Conservation (phyloP, 2,888 invertebrate species). For the Microctonus brassicae region DNA sequence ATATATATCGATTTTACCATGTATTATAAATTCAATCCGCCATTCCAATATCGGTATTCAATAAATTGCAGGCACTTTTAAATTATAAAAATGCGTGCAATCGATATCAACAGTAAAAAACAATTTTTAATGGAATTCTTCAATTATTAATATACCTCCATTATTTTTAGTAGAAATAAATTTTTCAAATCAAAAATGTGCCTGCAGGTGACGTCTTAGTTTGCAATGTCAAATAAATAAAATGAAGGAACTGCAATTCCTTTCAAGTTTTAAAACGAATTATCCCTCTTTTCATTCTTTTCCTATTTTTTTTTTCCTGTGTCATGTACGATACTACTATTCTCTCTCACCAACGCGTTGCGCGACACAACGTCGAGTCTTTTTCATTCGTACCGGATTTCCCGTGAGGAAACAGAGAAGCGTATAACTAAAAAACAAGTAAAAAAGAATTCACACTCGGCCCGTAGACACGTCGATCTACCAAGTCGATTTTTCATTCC, state of each 20-base stretch:
- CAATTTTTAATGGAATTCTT: too few relatives aligned
- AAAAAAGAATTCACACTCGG: slow-evolving; percentile 35
- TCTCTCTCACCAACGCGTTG: background rate
- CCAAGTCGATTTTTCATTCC: slow-evolving; percentile 48
- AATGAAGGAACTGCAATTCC: background rate
- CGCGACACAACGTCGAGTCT: slow-evolving; percentile 14
- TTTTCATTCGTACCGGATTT: slow-evolving; percentile 47
- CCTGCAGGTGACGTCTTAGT: background rate
- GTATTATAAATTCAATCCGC: too few relatives aligned
- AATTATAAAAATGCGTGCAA: too few relatives aligned
- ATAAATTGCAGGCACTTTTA: too few relatives aligned
- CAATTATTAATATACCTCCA: too few relatives aligned
- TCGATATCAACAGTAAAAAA: too few relatives aligned
- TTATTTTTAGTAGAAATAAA: too few relatives aligned
- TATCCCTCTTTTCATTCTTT: background rate
- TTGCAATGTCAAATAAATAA: background rate
- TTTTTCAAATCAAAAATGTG: too few relatives aligned
- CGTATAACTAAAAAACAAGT: slow-evolving; percentile 49
- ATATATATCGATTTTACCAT: too few relatives aligned
- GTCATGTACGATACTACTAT: background rate
- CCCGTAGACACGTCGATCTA: slow-evolving; percentile 49
- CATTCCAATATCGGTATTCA: too few relatives aligned
- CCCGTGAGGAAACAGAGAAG: slow-evolving; percentile 51
- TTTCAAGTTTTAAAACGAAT: background rate
- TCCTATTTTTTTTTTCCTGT: background rate